These are phyloP conservation scores for Eristalis intricaria DNA, from an alignment of 2,888 invertebrate species.

Conservation along the genomic window DNA sequence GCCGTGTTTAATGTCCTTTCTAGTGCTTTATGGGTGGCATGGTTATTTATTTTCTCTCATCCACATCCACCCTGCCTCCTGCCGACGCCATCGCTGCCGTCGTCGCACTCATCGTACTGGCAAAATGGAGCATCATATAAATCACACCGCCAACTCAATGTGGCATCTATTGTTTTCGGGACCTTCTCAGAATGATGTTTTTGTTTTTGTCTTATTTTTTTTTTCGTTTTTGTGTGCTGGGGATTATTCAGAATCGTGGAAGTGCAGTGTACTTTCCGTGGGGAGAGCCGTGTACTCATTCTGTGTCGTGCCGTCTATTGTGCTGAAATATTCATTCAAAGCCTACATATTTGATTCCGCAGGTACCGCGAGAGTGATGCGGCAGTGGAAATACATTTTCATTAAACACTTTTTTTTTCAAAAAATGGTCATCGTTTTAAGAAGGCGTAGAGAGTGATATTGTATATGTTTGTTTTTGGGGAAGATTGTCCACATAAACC, in stretches of 20 bases:
- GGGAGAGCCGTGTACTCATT: background rate
- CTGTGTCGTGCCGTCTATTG: background rate
- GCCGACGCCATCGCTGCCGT: background rate
- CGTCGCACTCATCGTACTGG: background rate
- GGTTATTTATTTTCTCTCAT: constrained; percentile 33
- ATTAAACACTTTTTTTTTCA: background rate
- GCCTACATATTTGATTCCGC: background rate
- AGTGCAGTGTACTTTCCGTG: background rate
- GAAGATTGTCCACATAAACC: background rate
- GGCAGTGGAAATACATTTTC: background rate
- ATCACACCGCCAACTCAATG: constrained; percentile 45
- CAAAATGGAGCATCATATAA: constrained; percentile 48
- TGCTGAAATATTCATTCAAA: background rate
- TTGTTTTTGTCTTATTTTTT: background rate
- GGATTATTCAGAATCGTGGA: background rate
- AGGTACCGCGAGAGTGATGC: background rate
- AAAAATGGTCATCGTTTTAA: background rate
- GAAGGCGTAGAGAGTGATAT: background rate
- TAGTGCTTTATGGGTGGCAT: constrained; percentile 38
- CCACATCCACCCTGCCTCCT: no score
- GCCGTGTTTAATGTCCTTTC: constrained; percentile 50
- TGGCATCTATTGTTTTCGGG: constrained; percentile 55
- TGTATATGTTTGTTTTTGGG: background rate
- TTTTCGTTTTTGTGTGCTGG: background rate
- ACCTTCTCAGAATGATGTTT: constrained; percentile 24